These are phyloP conservation scores for Xanthorhoe spadicearia DNA, from an alignment of 2,888 invertebrate genomes.

Conservation along the genomic window DNA sequence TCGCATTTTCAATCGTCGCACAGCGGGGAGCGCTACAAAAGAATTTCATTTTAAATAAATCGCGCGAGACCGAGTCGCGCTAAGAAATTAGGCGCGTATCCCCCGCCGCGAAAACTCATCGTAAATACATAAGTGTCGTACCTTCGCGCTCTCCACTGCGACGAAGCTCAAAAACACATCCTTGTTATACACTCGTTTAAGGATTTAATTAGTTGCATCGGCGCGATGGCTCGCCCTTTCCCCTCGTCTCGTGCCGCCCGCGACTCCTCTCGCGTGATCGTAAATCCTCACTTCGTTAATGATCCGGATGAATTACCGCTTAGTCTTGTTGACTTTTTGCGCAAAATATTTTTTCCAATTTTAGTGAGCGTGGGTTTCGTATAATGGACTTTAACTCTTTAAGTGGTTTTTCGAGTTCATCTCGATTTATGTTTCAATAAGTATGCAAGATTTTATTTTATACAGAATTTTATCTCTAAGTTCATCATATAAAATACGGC, in stretches of 20 bases:
- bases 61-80: slow-evolving; percentile 80
- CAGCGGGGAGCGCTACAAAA: slow-evolving; percentile 79
- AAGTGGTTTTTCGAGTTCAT: slow-evolving; percentile 78
- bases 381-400: slow-evolving; percentile 72
- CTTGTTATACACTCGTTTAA: slow-evolving; percentile 82
- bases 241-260: slow-evolving; percentile 51
- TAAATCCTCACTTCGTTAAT: slow-evolving; percentile 80
- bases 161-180: slow-evolving; percentile 73
- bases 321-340: slow-evolving; percentile 75
- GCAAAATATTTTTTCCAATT: slow-evolving; percentile 69
- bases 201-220: slow-evolving; percentile 81
- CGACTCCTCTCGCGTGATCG: slow-evolving; percentile 70
- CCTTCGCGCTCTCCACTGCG: slow-evolving; percentile 61
- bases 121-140: slow-evolving; percentile 77
- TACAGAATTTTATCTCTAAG: slow-evolving; percentile 60
- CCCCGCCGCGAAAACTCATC: slow-evolving; percentile 82
- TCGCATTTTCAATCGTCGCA: slow-evolving; percentile 76
- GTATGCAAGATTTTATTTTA: slow-evolving; percentile 68
- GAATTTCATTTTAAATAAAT: slow-evolving; percentile 82
- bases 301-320: slow-evolving; percentile 79
- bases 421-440: slow-evolving; percentile 75
- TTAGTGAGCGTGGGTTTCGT: slow-evolving; percentile 71
- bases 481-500: slow-evolving; percentile 60
- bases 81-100: slow-evolving; percentile 81
- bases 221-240: slow-evolving; percentile 59